These are phyloP conservation scores for Sphaerodactylus townsendi DNA, from an alignment of 2,113 vertebrate genomes.

Conservation along the genomic window DNA sequence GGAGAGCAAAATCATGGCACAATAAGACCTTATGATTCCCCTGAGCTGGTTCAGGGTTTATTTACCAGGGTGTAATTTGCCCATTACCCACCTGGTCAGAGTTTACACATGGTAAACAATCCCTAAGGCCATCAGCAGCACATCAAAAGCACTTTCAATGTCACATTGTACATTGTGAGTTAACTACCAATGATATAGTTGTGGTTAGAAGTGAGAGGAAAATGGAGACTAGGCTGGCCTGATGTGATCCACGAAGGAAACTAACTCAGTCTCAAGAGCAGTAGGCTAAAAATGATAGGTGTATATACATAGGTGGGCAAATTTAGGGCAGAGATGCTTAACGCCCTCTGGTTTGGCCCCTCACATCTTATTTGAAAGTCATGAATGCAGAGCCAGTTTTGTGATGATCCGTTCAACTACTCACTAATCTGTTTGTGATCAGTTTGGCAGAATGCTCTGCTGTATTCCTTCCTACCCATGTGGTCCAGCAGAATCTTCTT, in stretches of 20 bases:
- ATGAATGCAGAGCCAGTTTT: no score
- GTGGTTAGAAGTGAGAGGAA: not conserved
- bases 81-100: not conserved
- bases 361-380: no score
- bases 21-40: not conserved
- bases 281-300: not conserved
- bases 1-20: not conserved
- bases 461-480: no score
- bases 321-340: no score
- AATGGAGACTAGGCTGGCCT: not conserved
- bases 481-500: no score
- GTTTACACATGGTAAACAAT: not conserved
- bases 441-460: no score
- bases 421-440: no score
- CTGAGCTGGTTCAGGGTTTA: not conserved
- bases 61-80: not conserved
- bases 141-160: no score
- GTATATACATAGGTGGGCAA: no score
- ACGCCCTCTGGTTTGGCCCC: no score
- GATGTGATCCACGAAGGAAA: not conserved
- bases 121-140: not conserved
- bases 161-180: not conserved
- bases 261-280: not conserved
- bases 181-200: not conserved
- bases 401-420: no score